phyloP scores from a whole-genome alignment of 2,888 invertebrate species.

The Fragum whitleyi region DNA sequence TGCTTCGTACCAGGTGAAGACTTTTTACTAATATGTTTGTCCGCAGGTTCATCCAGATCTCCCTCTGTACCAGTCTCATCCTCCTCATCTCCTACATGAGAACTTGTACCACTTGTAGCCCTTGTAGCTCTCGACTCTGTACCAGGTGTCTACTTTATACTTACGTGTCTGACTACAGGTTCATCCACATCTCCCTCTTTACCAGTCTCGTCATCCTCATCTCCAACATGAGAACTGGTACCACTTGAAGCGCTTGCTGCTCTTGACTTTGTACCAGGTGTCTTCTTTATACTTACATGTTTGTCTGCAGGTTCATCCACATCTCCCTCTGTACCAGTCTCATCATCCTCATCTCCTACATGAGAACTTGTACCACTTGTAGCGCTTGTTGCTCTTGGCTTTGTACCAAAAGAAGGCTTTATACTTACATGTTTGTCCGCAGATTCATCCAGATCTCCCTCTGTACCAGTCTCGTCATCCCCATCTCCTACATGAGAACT shows the following conservation, averaged over 20 bases:
- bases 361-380: background rate
- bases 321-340: conserved; percentile 12
- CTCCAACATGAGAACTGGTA: background rate
- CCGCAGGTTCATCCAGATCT: conserved; percentile 9
- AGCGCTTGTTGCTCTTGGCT: conserved; percentile 53
- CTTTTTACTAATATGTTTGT: background rate
- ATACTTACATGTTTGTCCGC: background rate
- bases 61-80: conserved; percentile 20
- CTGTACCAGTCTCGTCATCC: conserved; percentile 21
- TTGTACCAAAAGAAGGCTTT: conserved; percentile 40
- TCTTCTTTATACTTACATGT: conserved; percentile 26
- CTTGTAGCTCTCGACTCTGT: conserved; percentile 55
- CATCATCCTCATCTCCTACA: conserved; percentile 34
- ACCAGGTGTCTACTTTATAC: conserved; percentile 31
- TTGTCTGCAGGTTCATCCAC: conserved; percentile 5
- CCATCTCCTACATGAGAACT: conserved; percentile 6
- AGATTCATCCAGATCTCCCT: background rate
- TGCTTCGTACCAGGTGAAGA: conserved; percentile 45
- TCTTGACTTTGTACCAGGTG: conserved; percentile 48
- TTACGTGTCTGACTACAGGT: background rate
- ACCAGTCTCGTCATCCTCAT: conserved; percentile 24
- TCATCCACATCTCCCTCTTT: background rate
- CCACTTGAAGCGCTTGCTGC: conserved; percentile 51
- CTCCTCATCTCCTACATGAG: conserved; percentile 27
- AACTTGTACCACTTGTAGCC: conserved; percentile 12